Conservation (phyloP, 2,113 vertebrate genomes). For the Nothobranchius kuhntae region DNA sequence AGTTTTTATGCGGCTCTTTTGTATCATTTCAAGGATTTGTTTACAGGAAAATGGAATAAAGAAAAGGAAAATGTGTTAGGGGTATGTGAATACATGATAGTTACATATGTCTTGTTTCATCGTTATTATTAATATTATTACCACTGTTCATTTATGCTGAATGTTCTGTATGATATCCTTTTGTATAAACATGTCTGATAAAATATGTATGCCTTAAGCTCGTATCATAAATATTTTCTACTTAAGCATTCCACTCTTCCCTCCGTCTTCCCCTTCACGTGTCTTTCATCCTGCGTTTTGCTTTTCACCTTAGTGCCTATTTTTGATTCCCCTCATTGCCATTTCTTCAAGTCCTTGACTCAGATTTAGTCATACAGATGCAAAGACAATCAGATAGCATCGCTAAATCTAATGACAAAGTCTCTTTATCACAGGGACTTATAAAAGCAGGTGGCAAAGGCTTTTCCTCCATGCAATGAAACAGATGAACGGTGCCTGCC, state of each 20-base stretch:
- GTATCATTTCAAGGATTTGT: constrained; percentile 74
- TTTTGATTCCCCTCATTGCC: constrained; percentile 16
- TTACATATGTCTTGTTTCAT: constrained; percentile 55
- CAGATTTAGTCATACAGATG: constrained; percentile 36
- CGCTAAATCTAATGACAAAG: constrained; percentile 56
- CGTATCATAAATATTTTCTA: constrained; percentile 39
- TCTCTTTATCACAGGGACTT: constrained; percentile 31
- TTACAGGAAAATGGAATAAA: constrained; percentile 71
- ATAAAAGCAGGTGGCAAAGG: constrained; percentile 39
- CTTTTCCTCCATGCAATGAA: constrained; percentile 18
- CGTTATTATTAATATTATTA: constrained; percentile 52
- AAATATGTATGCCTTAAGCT: constrained; percentile 75
- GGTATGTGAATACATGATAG: constrained; percentile 70
- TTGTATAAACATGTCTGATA: constrained; percentile 76
- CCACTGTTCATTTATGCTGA: constrained; percentile 69
- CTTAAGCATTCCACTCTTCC: constrained; percentile 19
- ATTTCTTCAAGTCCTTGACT: constrained; percentile 50
- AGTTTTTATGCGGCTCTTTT: constrained; percentile 65
- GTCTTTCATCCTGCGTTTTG: constrained; percentile 38
- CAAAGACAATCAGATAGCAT: constrained; percentile 69
- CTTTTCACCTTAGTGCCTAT: constrained; percentile 73
- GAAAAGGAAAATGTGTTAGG: constrained; percentile 60
- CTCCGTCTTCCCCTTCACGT: constrained; percentile 33
- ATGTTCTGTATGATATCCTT: constrained; percentile 73
- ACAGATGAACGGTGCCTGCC: constrained; percentile 65